A percentile compares a stretch with the other conserved stretches of the same genome.
phyloP scores from a whole-genome alignment of 2,113 vertebrate genomes.

The Dinomys branickii region DNA sequence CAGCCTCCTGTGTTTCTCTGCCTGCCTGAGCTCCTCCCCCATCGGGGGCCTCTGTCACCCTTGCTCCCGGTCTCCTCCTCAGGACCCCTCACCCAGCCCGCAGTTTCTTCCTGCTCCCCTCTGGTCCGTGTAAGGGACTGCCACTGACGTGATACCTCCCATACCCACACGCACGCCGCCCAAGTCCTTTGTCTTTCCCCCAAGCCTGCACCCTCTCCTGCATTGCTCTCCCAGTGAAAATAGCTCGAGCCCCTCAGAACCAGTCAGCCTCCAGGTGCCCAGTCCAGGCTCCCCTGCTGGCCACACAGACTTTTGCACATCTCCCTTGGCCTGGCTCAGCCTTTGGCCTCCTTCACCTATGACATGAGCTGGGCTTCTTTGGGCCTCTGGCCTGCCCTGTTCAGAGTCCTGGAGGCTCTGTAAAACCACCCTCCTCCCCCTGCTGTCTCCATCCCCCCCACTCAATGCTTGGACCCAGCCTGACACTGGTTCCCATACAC shows the following conservation, averaged over 20 bases:
- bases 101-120: neutral
- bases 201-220: neutral
- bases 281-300: neutral
- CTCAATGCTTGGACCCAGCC: fast-evolving
- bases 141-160: fast-evolving
- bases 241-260: neutral
- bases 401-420: neutral
- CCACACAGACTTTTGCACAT: too few species aligned
- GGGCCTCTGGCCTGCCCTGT: neutral
- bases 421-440: neutral
- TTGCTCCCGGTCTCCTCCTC: neutral
- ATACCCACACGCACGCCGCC: neutral
- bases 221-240: fast-evolving
- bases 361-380: neutral
- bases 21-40: neutral
- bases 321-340: neutral
- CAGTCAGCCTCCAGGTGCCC: neutral
- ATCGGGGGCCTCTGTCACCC: neutral
- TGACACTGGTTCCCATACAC: neutral
- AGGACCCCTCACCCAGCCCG: too few species aligned
- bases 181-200: too few species aligned
- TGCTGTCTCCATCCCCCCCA: neutral
- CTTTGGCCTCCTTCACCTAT: neutral
- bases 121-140: neutral
- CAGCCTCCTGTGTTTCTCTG: neutral